Base-by-base conservation (phyloP, 2,113 vertebrate species). In the Phainopepla nitens region DNA sequence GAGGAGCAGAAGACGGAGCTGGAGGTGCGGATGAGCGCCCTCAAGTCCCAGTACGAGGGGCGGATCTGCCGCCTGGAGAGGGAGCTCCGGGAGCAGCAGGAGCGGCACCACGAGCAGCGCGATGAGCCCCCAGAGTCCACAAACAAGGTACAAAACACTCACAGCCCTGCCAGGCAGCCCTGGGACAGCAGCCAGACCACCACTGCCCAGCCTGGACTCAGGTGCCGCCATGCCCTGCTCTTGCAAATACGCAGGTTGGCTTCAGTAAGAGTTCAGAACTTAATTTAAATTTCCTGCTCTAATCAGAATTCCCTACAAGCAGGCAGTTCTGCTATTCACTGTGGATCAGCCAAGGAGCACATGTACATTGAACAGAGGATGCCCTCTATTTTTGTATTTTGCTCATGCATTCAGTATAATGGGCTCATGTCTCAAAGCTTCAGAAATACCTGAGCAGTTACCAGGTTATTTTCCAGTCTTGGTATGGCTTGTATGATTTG, bases 21-120 rank as follows among this genome's bases (percentile, higher is more conserved):
- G 87, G 99, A 99, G 94, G 99, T 99, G 69, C 98, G 99, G 36
- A 98, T 99, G 97, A 99, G 98, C 5, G 99, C 99, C 1, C 98
- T 99, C 4, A 99, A 99, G 94, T 99, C 99, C 1, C 99, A 99
- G 25, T 99, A 99, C 3, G 99, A 99, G 94, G 99, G 99, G 15
- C 98, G 99, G 8, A 98, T 99, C 91, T 99, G 98, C 97, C 98
- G 99, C 15, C 98, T 99, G 93, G 99, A 99, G 96, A 98, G 99
- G 81, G 99, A 99, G 73, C 98, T 99, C 31, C 96, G 99, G 27
- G 99, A 99, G 68, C 99, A 99, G 35, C 99, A 99, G 87, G 99
- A 99, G 91, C 98, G 99, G 69, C 99, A 99, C 73, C 93, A 98
- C 15, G 99, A 99, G 51, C 99, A 99, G 95, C 97, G 99, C 82